These are phyloP conservation scores for Belonocnema kinseyi DNA, from an alignment of 1,140 invertebrate species.

Conservation along the genomic window DNA sequence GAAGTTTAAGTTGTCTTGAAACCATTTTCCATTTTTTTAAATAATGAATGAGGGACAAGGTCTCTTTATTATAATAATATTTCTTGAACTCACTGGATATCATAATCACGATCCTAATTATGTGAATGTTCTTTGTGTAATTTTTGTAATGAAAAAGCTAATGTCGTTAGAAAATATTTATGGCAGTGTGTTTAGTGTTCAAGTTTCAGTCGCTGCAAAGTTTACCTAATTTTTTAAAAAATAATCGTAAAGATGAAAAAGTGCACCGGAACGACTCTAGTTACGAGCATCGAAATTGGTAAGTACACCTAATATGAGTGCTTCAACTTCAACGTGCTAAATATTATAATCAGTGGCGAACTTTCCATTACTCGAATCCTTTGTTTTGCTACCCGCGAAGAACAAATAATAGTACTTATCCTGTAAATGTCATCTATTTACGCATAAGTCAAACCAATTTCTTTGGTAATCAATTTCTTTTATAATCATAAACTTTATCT, in stretches of 20 bases:
- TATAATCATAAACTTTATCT: neutral
- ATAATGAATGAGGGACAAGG: too few species aligned
- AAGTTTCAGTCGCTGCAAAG: neutral
- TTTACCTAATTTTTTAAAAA: neutral
- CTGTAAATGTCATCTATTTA: neutral
- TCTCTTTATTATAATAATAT: too few species aligned
- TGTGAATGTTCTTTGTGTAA: too few species aligned
- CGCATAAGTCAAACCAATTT: neutral
- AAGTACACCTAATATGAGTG: neutral
- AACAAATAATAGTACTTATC: neutral
- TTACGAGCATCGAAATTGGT: neutral
- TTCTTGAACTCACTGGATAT: too few species aligned
- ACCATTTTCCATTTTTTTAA: too few species aligned
- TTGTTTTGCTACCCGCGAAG: neutral
- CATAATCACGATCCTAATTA: too few species aligned
- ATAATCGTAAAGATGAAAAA: neutral
- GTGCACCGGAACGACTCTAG: neutral
- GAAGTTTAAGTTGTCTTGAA: too few species aligned
- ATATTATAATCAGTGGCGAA: conserved; percentile 8
- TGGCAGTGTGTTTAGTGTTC: too few species aligned
- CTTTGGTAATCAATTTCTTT: neutral
- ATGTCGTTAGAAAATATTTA: too few species aligned
- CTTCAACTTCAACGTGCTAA: neutral
- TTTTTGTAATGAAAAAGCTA: too few species aligned
- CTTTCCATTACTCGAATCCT: conserved; percentile 8